Conservation (phyloP, 2,888 invertebrate genomes). For the Gnatocerus cornutus region DNA sequence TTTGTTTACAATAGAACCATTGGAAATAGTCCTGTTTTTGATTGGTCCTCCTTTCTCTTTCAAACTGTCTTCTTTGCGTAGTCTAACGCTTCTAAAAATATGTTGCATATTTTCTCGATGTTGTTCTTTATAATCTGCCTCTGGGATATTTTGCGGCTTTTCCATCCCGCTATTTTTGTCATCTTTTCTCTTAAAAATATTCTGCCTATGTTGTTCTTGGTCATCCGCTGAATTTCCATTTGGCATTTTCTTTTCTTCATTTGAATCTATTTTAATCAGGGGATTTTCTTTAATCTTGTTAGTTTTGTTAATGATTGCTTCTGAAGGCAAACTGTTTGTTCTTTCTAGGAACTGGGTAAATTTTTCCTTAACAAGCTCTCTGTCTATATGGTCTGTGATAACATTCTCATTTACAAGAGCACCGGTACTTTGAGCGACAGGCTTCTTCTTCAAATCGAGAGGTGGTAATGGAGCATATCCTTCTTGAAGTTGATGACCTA, state of each 20-base stretch:
- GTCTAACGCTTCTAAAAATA: constrained; percentile 60
- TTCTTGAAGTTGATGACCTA: constrained; percentile 54
- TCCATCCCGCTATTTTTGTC: too few relatives aligned
- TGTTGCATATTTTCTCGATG: constrained; percentile 46
- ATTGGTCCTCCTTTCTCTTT: neutral
- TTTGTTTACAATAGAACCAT: constrained; percentile 11
- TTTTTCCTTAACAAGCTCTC: constrained; percentile 45
- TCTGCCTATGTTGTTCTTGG: constrained; percentile 40
- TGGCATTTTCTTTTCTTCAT: too few relatives aligned
- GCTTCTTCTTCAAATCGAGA: constrained; percentile 7
- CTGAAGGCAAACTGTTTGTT: neutral
- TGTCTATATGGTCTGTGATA: constrained; percentile 48
- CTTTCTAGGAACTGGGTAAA: constrained; percentile 23
- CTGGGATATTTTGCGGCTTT: too few relatives aligned
- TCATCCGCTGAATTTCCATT: too few relatives aligned
- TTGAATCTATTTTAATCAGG: too few relatives aligned
- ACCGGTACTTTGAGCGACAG: constrained; percentile 15
- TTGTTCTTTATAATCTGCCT: constrained; percentile 1
- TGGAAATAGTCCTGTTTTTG: neutral
- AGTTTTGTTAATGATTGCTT: neutral
- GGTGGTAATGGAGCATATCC: constrained; percentile 6
- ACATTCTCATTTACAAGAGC: constrained; percentile 43
- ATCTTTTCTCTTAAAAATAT: constrained; percentile 55
- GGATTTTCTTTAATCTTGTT: too few relatives aligned
- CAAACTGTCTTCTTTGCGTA: constrained; percentile 55